phyloP scores from a whole-genome alignment of 2,888 invertebrate genomes.

The Drosophila acutilabella region DNA sequence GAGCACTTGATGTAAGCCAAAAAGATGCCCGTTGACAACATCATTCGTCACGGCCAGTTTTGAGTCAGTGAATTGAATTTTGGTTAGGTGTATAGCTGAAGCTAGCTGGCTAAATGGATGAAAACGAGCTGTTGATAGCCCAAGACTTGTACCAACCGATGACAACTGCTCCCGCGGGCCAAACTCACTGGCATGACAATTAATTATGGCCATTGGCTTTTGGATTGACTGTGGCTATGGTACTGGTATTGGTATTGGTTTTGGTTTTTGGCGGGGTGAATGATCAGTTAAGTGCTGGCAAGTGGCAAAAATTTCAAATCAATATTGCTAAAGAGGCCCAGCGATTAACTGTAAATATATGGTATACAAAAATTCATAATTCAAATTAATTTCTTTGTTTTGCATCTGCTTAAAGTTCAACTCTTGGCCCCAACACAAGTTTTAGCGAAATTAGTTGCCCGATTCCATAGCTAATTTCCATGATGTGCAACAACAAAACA shows the following conservation, averaged over 20 bases:
- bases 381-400: constrained; percentile 42
- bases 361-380: constrained; percentile 43
- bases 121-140: constrained; percentile 30
- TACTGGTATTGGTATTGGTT: too few relatives aligned
- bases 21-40: constrained; percentile 63
- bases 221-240: neutral
- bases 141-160: constrained; percentile 15
- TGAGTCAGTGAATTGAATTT: constrained; percentile 10
- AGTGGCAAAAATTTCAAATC: constrained; percentile 32
- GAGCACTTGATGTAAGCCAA: constrained; percentile 54
- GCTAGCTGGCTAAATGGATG: constrained; percentile 1
- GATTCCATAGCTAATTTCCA: constrained; percentile 60
- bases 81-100: neutral
- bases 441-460: constrained; percentile 55
- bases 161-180: constrained; percentile 36
- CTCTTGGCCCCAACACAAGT: constrained; percentile 41
- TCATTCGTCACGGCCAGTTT: constrained; percentile 57
- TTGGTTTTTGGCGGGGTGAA: constrained; percentile 63
- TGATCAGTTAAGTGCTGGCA: constrained; percentile 70
- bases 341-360: constrained; percentile 47
- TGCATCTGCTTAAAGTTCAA: constrained; percentile 54
- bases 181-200: constrained; percentile 41
- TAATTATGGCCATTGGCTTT: constrained; percentile 51
- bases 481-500: constrained; percentile 31
- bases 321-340: constrained; percentile 7